Conservation (phyloP, 2,113 vertebrate genomes). For the Oostethus manadensis region DNA sequence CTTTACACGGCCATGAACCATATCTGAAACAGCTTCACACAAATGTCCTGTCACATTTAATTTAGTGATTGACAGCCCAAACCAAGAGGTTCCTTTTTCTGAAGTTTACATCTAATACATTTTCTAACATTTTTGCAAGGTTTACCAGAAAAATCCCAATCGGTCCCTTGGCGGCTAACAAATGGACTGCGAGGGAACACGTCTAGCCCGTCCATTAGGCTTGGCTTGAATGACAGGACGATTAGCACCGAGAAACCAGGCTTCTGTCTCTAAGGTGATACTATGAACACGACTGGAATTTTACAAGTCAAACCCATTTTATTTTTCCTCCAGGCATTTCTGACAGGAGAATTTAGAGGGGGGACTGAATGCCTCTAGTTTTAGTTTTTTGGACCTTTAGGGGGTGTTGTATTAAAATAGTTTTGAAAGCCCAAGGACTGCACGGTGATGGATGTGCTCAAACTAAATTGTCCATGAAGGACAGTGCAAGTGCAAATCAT, state of each 20-base stretch:
- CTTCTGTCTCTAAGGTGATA: slow-evolving; percentile 19
- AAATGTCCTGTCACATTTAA: no score
- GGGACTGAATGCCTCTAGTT: background rate
- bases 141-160: slow-evolving; percentile 7
- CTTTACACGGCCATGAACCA: no score
- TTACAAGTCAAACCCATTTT: slow-evolving; percentile 6
- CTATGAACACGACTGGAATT: slow-evolving; percentile 14
- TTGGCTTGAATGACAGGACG: slow-evolving; percentile 20
- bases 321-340: background rate
- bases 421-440: slow-evolving; percentile 42
- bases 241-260: slow-evolving; percentile 5
- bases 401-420: slow-evolving; percentile 42
- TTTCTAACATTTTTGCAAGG: background rate
- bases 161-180: slow-evolving; percentile 7
- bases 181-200: slow-evolving; percentile 15
- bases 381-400: slow-evolving; percentile 25
- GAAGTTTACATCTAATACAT: background rate
- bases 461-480: slow-evolving; percentile 61
- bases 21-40: no score
- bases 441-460: slow-evolving; percentile 47
- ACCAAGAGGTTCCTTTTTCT: background rate
- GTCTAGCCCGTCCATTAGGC: slow-evolving; percentile 15
- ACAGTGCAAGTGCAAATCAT: slow-evolving; percentile 26
- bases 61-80: background rate
- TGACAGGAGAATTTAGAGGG: background rate